Evolutionary conservation across 23 tunicate species (phyloP).

Genomic region (Botrylloides violaceus): DNA sequence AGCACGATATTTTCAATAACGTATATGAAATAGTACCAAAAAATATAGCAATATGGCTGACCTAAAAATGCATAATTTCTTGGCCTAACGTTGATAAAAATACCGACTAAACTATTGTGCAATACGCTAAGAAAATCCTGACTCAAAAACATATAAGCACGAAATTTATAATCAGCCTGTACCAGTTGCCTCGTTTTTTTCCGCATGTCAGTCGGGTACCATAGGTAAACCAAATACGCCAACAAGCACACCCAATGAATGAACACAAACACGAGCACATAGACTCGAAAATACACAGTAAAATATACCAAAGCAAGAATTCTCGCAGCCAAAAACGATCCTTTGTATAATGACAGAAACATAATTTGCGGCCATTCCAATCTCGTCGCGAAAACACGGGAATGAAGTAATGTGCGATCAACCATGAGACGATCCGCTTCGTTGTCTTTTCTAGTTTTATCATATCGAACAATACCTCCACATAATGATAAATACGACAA

Average conservation of each 20-base stretch:
- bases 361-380: constrained; percentile 83
- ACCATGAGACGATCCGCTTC: constrained; percentile 92
- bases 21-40: constrained; percentile 73
- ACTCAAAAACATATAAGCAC: constrained; percentile 82
- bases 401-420: constrained; percentile 73
- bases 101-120: constrained; percentile 55
- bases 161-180: constrained; percentile 74
- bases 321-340: constrained; percentile 66
- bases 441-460: constrained; percentile 77
- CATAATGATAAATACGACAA: constrained; percentile 57
- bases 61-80: constrained; percentile 67
- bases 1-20: constrained; percentile 55
- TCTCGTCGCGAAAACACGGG: constrained; percentile 68
- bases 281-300: constrained; percentile 54
- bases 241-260: constrained; percentile 65
- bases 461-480: constrained; percentile 77
- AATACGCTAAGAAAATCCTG: constrained; percentile 72
- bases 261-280: constrained; percentile 52
- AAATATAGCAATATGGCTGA: constrained; percentile 89
- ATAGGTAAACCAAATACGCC: constrained; percentile 43
- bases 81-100: constrained; percentile 70
- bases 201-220: constrained; percentile 52
- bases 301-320: constrained; percentile 76
- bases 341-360: constrained; percentile 57
- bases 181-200: constrained; percentile 63